Evolutionary conservation across 2,888 invertebrate genomes (phyloP), one percentile per base, ranked within the genome.

Genomic region (Teinopalpus imperialis): DNA sequence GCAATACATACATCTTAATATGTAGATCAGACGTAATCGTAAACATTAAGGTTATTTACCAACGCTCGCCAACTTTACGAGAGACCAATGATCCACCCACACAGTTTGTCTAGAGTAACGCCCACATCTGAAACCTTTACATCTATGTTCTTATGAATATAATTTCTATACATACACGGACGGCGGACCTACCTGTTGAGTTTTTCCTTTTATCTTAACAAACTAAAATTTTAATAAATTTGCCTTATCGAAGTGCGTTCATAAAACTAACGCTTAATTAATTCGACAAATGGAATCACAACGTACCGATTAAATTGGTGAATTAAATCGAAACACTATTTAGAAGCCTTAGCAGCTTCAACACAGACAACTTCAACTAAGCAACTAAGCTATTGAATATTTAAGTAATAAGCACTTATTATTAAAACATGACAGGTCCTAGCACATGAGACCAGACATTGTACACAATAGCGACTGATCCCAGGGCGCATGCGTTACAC

Each of bases 131-230:
- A 43, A 35, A 56, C 49, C 31, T 1, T 53, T 66, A 66, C 63
- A 69, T 48, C 52, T 59, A 56, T 53, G 57, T 53, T 59, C 59
- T 31, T n/a, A 47, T 32, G 42, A 36, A n/a, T n/a, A n/a, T n/a
- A n/a, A n/a, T n/a, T n/a, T n/a, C n/a, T 48, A 58, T 60, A 55
- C 61, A 53, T 61, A 65, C 58, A 67, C 53, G 48, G 69, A 68
- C 59, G 54, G 43, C 57, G 53, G 51, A 70, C 79, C 56, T 78
- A 87, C 87, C 85, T 82, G 78, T 80, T 83, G 77, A 74, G 74
- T 51, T 56, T 54, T 54, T 59, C 60, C 59, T 63, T 68, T 63
- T 43, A 46, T 50, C 56, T 59, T 61, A 14, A 10, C 3, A 29
- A 34, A 30, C 23, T 14, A 20, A n/a, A 23, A 18, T 43, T 4